phyloP scores from a whole-genome alignment of 2,113 vertebrate species.

The Gnathochromis pfefferi region DNA sequence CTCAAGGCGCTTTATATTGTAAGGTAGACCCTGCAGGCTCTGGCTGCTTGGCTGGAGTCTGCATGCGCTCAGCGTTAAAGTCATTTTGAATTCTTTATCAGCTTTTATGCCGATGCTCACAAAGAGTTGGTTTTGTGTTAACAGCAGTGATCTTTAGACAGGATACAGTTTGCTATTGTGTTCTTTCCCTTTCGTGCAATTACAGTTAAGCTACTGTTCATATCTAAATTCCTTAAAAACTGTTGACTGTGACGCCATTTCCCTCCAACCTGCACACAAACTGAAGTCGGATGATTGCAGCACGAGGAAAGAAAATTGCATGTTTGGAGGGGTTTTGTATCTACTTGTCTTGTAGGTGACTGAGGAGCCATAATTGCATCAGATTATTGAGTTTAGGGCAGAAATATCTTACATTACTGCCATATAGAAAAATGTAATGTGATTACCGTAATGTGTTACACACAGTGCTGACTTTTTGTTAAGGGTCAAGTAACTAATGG shows the following conservation, averaged over 20 bases:
- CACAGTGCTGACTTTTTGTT: neutral
- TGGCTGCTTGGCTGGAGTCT: neutral
- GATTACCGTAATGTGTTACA: neutral
- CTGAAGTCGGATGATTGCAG: neutral
- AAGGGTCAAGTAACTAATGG: neutral
- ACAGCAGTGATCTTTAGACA: neutral
- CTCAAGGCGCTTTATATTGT: neutral
- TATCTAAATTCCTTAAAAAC: neutral
- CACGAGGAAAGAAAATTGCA: neutral
- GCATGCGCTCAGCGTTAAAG: rapidly evolving
- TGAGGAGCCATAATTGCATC: neutral
- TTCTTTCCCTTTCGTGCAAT: neutral
- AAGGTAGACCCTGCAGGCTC: neutral
- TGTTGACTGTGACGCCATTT: neutral
- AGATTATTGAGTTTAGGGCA: neutral
- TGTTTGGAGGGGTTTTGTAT: neutral
- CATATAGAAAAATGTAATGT: neutral
- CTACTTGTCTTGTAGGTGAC: neutral
- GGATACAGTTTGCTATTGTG: neutral
- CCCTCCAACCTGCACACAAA: neutral
- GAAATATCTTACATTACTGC: neutral
- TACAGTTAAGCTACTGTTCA: neutral
- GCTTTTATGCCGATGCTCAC: neutral
- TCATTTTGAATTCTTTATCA: neutral
- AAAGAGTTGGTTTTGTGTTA: rapidly evolving